phyloP scores from a whole-genome alignment of 2,113 vertebrate species.

The Isurus oxyrinchus region DNA sequence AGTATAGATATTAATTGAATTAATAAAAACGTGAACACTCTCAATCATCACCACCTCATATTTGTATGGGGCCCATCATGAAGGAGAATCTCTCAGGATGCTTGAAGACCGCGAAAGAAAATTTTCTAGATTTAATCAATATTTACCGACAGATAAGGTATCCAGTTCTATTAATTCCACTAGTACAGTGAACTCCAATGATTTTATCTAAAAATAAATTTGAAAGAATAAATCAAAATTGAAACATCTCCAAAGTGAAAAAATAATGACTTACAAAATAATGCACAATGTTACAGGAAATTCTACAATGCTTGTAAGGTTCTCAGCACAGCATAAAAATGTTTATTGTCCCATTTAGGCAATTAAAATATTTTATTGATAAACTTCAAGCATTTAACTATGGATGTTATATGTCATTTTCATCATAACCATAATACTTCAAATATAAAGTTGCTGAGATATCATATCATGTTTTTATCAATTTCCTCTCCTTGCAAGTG shows the following conservation, averaged over 20 bases:
- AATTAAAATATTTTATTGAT: neutral
- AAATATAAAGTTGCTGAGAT: neutral
- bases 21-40: neutral
- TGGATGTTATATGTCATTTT: neutral
- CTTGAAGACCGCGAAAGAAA: conserved; percentile 39
- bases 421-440: neutral
- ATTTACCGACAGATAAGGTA: conserved; percentile 63
- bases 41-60: neutral
- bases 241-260: neutral
- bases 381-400: neutral
- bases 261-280: neutral
- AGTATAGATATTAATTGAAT: neutral
- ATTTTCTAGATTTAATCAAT: conserved; percentile 36
- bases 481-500: neutral
- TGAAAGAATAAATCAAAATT: conserved; percentile 43
- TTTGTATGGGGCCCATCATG: neutral
- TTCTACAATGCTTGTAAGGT: neutral
- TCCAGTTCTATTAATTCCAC: conserved; percentile 61
- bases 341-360: neutral
- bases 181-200: conserved; percentile 61
- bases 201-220: conserved; percentile 54
- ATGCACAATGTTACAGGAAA: neutral
- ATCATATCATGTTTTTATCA: neutral
- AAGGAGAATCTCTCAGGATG: conserved; percentile 35
- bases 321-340: neutral